phyloP scores from a whole-genome alignment of 2,888 invertebrate genomes.

The Eudemis profundana region DNA sequence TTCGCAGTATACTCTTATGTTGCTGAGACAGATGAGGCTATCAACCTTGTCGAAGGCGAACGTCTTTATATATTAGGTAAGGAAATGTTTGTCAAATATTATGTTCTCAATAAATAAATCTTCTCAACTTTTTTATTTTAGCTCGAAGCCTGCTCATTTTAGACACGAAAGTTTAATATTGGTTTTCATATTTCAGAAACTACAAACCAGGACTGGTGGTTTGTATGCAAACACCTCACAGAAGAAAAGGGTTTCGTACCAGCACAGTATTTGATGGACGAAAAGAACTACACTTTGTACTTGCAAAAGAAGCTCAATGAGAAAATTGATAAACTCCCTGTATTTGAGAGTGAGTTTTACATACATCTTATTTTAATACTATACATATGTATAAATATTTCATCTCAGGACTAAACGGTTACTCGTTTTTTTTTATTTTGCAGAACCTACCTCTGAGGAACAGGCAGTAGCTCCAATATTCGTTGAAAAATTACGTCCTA shows the following conservation, averaged over 20 bases:
- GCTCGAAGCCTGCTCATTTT: background rate
- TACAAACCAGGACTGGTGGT: constrained; percentile 96
- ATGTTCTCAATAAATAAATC: no score
- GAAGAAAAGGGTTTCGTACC: constrained; percentile 98
- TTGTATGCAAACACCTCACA: constrained; percentile 94
- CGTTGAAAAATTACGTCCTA: constrained; percentile 93
- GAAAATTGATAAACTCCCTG: constrained; percentile 95
- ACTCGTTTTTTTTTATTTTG: constrained; percentile 50
- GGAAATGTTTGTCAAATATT: no score
- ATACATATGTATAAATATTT: no score
- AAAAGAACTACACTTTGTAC: constrained; percentile 91
- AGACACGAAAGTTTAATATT: background rate
- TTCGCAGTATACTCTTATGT: constrained; percentile 94
- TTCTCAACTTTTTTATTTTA: no score
- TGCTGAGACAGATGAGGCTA: constrained; percentile 94
- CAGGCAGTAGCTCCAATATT: constrained; percentile 93
- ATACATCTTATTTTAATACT: background rate
- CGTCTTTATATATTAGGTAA: constrained; percentile 92
- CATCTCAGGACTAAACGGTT: no score
- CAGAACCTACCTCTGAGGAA: constrained; percentile 92
- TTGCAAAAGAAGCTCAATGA: constrained; percentile 95
- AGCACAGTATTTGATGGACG: constrained; percentile 93
- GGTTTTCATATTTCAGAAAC: constrained; percentile 83
- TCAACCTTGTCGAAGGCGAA: constrained; percentile 96
- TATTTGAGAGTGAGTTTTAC: constrained; percentile 93